Conservation (phyloP, 2,797 vertebrate species). For the Liasis olivaceus region DNA sequence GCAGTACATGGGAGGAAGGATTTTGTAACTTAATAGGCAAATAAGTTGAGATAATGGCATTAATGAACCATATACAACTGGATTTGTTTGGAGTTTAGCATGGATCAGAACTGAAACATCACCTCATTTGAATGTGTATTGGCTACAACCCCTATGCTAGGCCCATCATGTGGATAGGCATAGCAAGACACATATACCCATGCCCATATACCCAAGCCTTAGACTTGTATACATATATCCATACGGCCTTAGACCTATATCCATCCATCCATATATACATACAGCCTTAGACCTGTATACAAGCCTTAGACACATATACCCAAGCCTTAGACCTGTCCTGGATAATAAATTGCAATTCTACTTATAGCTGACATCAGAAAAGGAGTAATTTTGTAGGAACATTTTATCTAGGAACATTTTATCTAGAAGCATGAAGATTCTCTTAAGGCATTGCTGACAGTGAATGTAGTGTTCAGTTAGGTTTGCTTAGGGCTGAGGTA, state of each 20-base stretch:
- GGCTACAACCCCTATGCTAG: not conserved
- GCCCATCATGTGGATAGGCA: not conserved
- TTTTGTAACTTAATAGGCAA: not conserved
- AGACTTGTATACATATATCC: not conserved
- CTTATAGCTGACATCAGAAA: not conserved
- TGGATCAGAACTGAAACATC: not conserved
- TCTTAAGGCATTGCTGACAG: not conserved
- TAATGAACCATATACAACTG: constrained; percentile 3
- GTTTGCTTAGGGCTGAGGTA: not conserved
- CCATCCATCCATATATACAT: too few relatives aligned
- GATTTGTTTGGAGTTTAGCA: not conserved
- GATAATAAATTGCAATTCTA: not conserved
- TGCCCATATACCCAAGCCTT: not conserved
- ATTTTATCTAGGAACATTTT: not conserved
- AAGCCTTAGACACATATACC: too few relatives aligned
- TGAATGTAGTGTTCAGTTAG: not conserved
- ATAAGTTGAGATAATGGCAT: not conserved
- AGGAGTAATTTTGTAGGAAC: not conserved
- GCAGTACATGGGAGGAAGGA: not conserved
- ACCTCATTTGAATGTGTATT: not conserved
- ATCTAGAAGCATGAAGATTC: not conserved
- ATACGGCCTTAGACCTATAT: too few relatives aligned
- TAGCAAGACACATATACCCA: not conserved
- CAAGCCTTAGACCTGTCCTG: not conserved
- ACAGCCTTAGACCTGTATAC: too few relatives aligned